These are phyloP conservation scores for Macaca fascicularis DNA, from an alignment of 2,113 vertebrate species.

Conservation along the genomic window DNA sequence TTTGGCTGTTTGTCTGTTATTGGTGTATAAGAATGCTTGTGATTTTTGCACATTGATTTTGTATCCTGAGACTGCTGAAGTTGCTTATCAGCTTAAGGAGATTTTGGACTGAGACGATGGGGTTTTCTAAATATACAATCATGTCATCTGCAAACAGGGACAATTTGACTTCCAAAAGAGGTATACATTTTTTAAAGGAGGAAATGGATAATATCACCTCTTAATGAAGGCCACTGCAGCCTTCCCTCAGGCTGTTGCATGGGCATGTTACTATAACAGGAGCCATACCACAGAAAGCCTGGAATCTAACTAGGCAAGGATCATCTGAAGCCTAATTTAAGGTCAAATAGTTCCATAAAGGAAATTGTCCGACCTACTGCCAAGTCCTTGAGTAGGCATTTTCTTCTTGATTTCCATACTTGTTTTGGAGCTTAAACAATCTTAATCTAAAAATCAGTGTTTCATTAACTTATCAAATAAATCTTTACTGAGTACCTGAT, in stretches of 20 bases:
- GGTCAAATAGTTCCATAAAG: background rate
- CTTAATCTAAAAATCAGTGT: background rate
- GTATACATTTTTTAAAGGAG: background rate
- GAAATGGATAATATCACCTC: background rate
- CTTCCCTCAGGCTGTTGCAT: background rate
- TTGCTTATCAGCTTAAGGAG: no score
- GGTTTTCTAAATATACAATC: no score
- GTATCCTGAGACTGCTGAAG: no score
- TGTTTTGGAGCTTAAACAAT: background rate
- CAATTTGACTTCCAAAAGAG: background rate
- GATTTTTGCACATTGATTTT: no score
- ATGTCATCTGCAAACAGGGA: no score
- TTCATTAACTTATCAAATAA: slow-evolving; percentile 44
- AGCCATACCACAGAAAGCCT: background rate
- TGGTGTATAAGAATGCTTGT: no score
- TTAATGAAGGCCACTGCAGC: background rate
- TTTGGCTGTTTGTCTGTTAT: no score
- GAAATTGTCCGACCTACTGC: background rate
- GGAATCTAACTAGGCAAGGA: background rate
- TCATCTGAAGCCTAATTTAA: slow-evolving; percentile 14
- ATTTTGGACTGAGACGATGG: no score
- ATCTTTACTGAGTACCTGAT: background rate
- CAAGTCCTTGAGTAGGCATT: background rate
- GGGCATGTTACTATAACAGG: background rate
- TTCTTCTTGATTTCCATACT: background rate